These are phyloP conservation scores for Holocentrus rufus DNA, from an alignment of 2,797 vertebrate species.

Conservation along the genomic window DNA sequence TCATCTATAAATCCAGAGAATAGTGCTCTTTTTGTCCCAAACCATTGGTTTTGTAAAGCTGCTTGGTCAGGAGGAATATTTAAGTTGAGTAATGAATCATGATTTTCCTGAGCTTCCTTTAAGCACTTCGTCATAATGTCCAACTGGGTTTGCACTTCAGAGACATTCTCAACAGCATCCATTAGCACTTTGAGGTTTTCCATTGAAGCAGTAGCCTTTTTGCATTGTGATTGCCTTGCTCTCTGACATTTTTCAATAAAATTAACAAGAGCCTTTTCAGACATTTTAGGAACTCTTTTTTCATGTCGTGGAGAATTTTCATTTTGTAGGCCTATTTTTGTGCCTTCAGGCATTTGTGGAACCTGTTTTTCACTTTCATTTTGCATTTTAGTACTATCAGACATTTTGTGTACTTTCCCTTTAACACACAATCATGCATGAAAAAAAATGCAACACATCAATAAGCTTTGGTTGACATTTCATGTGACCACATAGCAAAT, in stretches of 20 bases:
- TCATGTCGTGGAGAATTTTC: too few species aligned
- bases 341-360: too few species aligned
- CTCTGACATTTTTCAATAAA: neutral
- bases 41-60: conserved; percentile 12
- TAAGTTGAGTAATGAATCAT: neutral
- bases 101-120: neutral
- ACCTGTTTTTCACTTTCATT: too few species aligned
- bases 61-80: conserved; percentile 1
- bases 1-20: neutral
- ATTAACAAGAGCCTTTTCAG: too few species aligned
- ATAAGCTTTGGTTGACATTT: too few species aligned
- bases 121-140: neutral
- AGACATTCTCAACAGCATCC: neutral
- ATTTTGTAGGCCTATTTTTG: too few species aligned
- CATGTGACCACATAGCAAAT: too few species aligned
- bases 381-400: too few species aligned
- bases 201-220: neutral
- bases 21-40: neutral
- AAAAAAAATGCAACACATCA: too few species aligned
- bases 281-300: neutral
- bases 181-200: neutral
- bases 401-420: too few species aligned
- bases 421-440: too few species aligned
- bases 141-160: neutral
- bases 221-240: conserved; percentile 6